A percentile compares a stretch with the other conserved stretches of the same genome.
Conservation (phyloP, 53 echinoderm and acorn worm genomes). For the Holothuria leucospilota region DNA sequence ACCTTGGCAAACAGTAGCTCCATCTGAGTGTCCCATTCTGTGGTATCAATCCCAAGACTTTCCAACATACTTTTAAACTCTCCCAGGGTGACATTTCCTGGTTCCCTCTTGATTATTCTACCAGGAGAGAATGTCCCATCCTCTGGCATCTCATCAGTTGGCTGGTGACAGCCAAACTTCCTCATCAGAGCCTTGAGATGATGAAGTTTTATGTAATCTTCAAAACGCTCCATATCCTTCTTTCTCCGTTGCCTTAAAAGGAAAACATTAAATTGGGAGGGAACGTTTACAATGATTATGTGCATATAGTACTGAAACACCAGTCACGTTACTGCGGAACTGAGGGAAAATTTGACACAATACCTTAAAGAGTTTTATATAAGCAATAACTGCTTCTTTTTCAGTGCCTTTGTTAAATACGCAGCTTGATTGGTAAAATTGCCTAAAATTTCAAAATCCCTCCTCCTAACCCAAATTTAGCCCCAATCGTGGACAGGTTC, state of each 20-base stretch:
- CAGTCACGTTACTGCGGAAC: no score
- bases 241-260: slow-evolving; percentile 19
- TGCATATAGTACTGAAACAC: no score
- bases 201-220: slow-evolving; percentile 90
- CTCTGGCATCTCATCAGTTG: slow-evolving; percentile 81
- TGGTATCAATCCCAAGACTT: slow-evolving; percentile 72
- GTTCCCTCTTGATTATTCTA: slow-evolving; percentile 77
- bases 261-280: no score
- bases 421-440: no score
- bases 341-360: no score
- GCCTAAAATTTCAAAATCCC: no score
- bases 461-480: no score
- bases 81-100: slow-evolving; percentile 88
- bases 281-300: no score
- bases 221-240: slow-evolving; percentile 71
- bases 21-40: slow-evolving; percentile 89
- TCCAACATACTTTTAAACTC: slow-evolving; percentile 91
- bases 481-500: no score
- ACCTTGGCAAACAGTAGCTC: slow-evolving; percentile 97
- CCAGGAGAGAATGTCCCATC: slow-evolving; percentile 85
- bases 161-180: slow-evolving; percentile 79
- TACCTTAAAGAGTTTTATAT: no score
- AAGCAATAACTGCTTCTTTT: no score
- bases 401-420: no score
- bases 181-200: slow-evolving; percentile 91